Evolutionary conservation across 2,113 vertebrate species (phyloP).

Genomic region (Ochotona curzoniae): DNA sequence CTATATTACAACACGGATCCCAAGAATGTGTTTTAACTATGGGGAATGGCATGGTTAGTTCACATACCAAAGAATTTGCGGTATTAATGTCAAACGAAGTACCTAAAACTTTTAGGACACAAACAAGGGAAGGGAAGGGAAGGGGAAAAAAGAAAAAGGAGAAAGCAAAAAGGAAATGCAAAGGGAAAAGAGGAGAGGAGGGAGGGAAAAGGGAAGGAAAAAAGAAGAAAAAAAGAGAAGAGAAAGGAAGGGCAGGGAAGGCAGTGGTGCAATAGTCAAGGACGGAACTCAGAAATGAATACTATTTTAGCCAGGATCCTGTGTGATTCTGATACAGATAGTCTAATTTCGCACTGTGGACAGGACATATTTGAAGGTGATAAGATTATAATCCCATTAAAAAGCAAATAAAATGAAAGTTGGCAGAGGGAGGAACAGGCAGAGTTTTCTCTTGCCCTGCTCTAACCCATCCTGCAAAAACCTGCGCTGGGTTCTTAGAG

Average conservation of each 20-base stretch:
- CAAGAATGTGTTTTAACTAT: neutral
- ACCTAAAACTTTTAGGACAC: neutral
- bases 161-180: too few species aligned
- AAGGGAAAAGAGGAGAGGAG: too few species aligned
- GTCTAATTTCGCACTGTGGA: neutral
- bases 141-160: too few species aligned
- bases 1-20: too few species aligned
- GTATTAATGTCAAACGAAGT: neutral
- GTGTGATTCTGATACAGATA: neutral
- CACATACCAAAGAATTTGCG: neutral
- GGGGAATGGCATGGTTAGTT: neutral
- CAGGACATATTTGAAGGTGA: neutral
- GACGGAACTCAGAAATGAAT: neutral
- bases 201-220: too few species aligned
- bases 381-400: neutral
- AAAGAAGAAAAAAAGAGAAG: too few species aligned
- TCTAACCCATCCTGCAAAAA: neutral
- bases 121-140: neutral
- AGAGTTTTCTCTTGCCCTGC: neutral
- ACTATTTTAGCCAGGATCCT: neutral
- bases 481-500: neutral
- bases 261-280: neutral
- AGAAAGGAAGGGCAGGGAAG: too few species aligned
- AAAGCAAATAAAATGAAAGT: neutral
- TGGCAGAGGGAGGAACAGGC: neutral